Base-by-base conservation (phyloP, 2,888 invertebrate species). In the Odontocerum albicorne region DNA sequence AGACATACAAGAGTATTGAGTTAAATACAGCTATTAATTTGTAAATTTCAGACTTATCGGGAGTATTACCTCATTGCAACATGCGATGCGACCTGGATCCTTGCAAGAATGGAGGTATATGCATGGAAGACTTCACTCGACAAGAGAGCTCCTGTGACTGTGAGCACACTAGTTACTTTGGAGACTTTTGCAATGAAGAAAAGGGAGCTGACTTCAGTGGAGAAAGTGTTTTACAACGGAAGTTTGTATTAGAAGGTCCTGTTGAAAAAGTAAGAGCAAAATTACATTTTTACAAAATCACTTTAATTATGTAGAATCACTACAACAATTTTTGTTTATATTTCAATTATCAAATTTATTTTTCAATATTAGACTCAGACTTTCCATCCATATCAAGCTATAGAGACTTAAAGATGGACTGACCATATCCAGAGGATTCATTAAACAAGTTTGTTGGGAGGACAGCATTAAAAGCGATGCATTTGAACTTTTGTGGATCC, bases 161-260 rank as follows among this genome's bases (percentile, higher is more conserved):
- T 64, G 90, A 92, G 64, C 83, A 89, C 58, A 94, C 94, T 0
- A 94, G 93, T 53, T 95, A 93, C 68, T 88, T 90, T 63, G 94
- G 94, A 10, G 91, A 92, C 64, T 85, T 86, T 65, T 94, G 94
- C 66, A 86, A 87, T 62, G 91, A 92, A 72, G 92, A 94, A 68
- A 92, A 92, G 67, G 94, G 92, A 0, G 93, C 92, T 0, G 90
- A 90, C 65, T 94, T 94, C 63, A 89, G 89, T 63, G 93, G 93
- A 0, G 90, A 92, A 66, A 91, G 92, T 13, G 87, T 88, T 57
- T 70, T 94, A 32, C 88, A 89, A 66, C 79, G 92, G 42, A 88
- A 88, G 65, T 92, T 90, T 68, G 80, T 86, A 3, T 70, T 90
- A 7, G 79, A 84, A 55, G 86, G 85, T 3, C 83, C 86, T 46